Percentiles rank a stretch among this genome's conserved stretches.
These are phyloP conservation scores for Pholis gunnellus DNA, from an alignment of 2,113 vertebrate species.

Conservation along the genomic window DNA sequence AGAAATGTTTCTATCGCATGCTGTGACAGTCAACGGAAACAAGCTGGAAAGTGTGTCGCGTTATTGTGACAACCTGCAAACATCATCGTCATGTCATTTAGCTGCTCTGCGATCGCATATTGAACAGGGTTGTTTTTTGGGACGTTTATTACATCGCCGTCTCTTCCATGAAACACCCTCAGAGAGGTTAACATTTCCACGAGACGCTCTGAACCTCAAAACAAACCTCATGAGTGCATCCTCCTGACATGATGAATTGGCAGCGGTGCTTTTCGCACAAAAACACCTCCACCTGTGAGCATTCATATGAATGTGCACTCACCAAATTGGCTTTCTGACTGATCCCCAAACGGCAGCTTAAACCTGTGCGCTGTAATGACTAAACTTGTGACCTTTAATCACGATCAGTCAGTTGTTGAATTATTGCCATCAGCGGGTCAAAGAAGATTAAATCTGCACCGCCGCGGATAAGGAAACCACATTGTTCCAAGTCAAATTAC, in stretches of 20 bases:
- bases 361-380: background rate
- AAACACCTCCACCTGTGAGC: background rate
- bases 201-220: background rate
- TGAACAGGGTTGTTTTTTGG: background rate
- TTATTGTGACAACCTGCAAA: background rate
- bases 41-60: background rate
- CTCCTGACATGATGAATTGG: conserved; percentile 9
- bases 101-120: background rate
- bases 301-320: background rate
- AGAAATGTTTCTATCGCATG: background rate
- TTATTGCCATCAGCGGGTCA: conserved; percentile 29
- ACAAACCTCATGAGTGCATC: conserved; percentile 13
- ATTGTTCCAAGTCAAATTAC: conserved; percentile 51
- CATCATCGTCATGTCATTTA: background rate
- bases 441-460: conserved; percentile 47
- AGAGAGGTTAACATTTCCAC: background rate
- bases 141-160: background rate
- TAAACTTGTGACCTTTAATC: conserved; percentile 33
- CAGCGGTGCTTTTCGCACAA: background rate
- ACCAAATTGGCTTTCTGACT: background rate
- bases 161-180: background rate
- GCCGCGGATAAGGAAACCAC: conserved; percentile 23
- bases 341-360: conserved; percentile 16
- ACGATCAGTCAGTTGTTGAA: conserved; percentile 39
- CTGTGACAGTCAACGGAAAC: background rate